Conservation (phyloP, 2,797 vertebrate species). For the Aphelocoma californica region DNA sequence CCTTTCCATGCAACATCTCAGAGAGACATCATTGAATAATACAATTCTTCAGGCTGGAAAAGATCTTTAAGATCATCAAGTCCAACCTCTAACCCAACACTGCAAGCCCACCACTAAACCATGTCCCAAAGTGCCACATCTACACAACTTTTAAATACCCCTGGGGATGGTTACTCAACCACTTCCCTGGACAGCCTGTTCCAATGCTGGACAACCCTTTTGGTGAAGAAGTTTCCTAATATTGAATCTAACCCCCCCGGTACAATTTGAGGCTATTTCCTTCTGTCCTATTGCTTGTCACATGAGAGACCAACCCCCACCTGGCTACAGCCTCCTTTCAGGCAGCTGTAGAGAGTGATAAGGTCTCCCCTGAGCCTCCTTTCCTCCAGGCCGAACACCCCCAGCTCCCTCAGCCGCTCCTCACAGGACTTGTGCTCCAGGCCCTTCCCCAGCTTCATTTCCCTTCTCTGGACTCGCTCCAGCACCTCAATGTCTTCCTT, state of each 20-base stretch:
- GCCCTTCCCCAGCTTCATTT: neutral
- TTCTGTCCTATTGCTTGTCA: neutral
- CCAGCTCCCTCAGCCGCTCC: fast-evolving
- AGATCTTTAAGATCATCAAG: neutral
- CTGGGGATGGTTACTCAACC: neutral
- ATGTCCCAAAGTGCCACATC: neutral
- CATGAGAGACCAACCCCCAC: neutral
- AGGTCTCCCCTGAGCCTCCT: neutral
- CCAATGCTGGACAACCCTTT: neutral
- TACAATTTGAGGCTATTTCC: neutral
- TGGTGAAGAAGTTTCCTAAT: neutral
- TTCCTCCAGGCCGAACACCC: neutral
- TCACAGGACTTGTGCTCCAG: neutral
- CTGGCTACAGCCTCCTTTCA: too few species aligned
- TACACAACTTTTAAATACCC: neutral
- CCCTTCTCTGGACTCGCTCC: neutral
- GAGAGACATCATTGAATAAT: neutral
- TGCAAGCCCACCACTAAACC: neutral
- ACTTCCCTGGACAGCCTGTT: neutral
- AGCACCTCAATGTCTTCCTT: neutral
- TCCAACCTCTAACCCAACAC: neutral
- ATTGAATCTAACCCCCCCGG: neutral
- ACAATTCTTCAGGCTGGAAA: neutral
- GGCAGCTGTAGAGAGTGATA: neutral
- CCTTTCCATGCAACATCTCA: neutral